Base-by-base conservation (phyloP, 1,140 invertebrate species). In the Pseudomyrmex cubaensis region DNA sequence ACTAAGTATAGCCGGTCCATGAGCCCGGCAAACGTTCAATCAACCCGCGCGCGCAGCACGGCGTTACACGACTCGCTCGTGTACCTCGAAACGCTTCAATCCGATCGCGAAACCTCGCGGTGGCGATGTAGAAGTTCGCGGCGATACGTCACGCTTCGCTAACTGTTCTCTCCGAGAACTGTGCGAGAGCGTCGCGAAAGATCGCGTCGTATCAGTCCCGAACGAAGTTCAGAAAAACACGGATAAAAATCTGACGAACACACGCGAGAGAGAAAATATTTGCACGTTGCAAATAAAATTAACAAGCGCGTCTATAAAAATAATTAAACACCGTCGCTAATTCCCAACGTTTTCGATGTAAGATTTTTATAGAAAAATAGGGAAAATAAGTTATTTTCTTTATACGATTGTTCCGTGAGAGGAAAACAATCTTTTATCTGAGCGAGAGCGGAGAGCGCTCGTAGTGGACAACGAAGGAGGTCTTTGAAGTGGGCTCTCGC, bases 11-110 rank as follows among this genome's bases (percentile, higher is more conserved):
- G 82, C 54, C 52, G 52, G 74, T 54, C 66, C 50, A 75, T 85
- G 80, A 75, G 73, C 52, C 50, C 74, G 74, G 84, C 66, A 67
- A 87, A 87, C 85, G 86, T 87, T 86, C 90, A 88, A 91, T 91
- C 90, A 87, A 86, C 22, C 84, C 73, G 72, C 82, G 85, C 70
- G 15, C 70, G 15, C 59, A 70, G 63, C 84, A 54, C 66, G 74
- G 82, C 88, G 86, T 90, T 17, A 52, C 48, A 44, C 61, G 74
- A 25, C n/a, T 82, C 75, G 52, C 84, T 83, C 87, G 82, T 85
- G 78, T 85, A 63, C 87, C 82, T 73, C 83, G 80, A 92, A 91
- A 88, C 90, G 64, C 85, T 91, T 92, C 87, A 89, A 90, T 91
- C 90, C 84, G 90, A 88, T 89, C 88, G 66, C 66, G 54, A 85